Percentiles rank a stretch among this genome's conserved stretches.
These are phyloP conservation scores for Sabatieria punctata DNA, from an alignment of 2,888 invertebrate genomes.

Conservation along the genomic window DNA sequence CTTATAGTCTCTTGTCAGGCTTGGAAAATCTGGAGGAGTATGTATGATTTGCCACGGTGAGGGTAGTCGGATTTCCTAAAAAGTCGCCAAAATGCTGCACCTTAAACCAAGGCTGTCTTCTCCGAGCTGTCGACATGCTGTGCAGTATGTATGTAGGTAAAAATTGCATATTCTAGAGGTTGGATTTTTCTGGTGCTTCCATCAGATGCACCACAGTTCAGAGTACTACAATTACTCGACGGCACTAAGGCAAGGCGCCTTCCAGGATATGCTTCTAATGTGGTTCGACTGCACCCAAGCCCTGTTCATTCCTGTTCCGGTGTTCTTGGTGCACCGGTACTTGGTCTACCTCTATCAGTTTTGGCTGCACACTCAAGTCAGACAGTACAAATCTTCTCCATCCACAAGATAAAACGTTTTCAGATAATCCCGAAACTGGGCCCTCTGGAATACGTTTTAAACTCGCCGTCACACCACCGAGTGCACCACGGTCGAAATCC, in stretches of 20 bases:
- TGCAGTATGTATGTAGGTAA: neutral
- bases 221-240: constrained; percentile 74
- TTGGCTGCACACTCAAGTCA: constrained; percentile 73
- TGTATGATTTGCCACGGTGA: too few species aligned
- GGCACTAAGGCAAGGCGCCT: constrained; percentile 46
- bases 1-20: too few species aligned
- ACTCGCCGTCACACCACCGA: constrained; percentile 75
- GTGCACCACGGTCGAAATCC: constrained; percentile 53
- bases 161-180: too few species aligned
- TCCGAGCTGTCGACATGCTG: neutral
- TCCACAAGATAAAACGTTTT: too few species aligned
- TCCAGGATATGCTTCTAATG: constrained; percentile 16
- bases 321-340: constrained; percentile 63
- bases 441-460: constrained; percentile 65
- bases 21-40: too few species aligned
- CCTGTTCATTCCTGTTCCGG: constrained; percentile 52
- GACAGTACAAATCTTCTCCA: too few species aligned
- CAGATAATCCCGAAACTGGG: constrained; percentile 51
- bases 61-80: too few species aligned
- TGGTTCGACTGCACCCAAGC: constrained; percentile 42
- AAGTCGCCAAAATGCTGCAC: neutral
- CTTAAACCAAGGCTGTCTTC: too few species aligned
- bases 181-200: constrained; percentile 79
- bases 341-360: constrained; percentile 78
- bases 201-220: constrained; percentile 76